Percentiles rank a stretch among this genome's conserved stretches.
Evolutionary conservation across 2,888 invertebrate species (phyloP).

Genomic region (Digitonthophagus gazella): DNA sequence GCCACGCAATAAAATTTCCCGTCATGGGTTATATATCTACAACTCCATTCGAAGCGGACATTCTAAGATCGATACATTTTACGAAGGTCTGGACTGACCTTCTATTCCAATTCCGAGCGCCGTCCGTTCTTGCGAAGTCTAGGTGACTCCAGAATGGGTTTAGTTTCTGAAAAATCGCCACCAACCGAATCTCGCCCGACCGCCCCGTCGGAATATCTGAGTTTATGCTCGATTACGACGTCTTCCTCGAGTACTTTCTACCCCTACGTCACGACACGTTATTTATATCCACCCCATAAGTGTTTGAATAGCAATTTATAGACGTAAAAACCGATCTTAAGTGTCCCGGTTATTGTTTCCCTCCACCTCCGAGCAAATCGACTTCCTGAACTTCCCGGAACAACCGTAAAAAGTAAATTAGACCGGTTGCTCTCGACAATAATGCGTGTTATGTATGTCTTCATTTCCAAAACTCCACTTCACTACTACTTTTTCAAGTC

Average conservation of each 20-base stretch:
- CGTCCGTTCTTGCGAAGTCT: conserved; percentile 1
- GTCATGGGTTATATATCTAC: conserved; percentile 37
- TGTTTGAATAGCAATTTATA: conserved; percentile 4
- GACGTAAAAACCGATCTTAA: not conserved
- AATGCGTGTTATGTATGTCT: conserved; percentile 8
- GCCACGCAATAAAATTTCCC: conserved; percentile 38
- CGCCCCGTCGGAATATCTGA: conserved; percentile 1
- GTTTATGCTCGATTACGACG: conserved; percentile 11
- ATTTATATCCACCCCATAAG: not conserved
- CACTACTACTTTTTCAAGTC: not conserved
- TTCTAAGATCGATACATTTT: conserved; percentile 35
- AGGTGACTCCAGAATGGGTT: conserved; percentile 26
- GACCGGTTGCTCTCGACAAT: conserved; percentile 1
- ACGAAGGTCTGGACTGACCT: conserved; percentile 34
- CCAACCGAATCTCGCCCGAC: conserved; percentile 26
- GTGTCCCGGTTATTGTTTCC: not conserved
- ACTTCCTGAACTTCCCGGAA: not conserved
- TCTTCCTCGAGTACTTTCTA: not conserved
- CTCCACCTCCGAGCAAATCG: not conserved
- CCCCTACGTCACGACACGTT: not conserved
- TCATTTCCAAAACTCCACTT: not conserved
- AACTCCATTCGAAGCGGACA: conserved; percentile 34
- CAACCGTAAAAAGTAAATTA: conserved; percentile 10
- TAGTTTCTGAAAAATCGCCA: conserved; percentile 29
- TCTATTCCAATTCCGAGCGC: conserved; percentile 27